Percentiles rank a stretch among this genome's conserved stretches.
Conservation (phyloP, 2,888 invertebrate genomes). For the Amphiduros pacificus region DNA sequence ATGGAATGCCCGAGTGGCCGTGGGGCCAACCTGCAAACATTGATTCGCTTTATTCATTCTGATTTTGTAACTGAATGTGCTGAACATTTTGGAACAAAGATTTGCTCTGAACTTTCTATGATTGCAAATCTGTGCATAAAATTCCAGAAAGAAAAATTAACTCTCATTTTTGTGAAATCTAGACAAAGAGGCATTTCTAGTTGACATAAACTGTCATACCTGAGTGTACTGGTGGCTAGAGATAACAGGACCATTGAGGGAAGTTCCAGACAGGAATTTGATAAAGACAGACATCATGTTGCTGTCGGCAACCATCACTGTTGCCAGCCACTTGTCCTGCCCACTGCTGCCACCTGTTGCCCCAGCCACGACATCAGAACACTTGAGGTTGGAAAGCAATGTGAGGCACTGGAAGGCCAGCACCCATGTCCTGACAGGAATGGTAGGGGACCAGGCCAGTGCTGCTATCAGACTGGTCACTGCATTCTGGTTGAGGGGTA, state of each 20-base stretch:
- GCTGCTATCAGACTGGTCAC: constrained; percentile 71
- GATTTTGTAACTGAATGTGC: too few relatives aligned
- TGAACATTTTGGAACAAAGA: too few relatives aligned
- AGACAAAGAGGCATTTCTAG: too few relatives aligned
- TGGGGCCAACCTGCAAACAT: constrained; percentile 73
- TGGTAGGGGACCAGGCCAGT: constrained; percentile 69
- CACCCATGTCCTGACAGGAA: constrained; percentile 78
- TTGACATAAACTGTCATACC: too few relatives aligned
- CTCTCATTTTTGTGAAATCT: too few relatives aligned
- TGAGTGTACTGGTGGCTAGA: constrained; percentile 16
- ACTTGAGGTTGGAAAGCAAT: constrained; percentile 69
- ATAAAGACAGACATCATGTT: constrained; percentile 48
- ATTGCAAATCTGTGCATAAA: too few relatives aligned
- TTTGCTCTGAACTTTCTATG: too few relatives aligned
- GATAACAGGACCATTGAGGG: constrained; percentile 20
- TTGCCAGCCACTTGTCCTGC: constrained; percentile 40
- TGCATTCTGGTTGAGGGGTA: constrained; percentile 66
- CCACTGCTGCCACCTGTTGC: not conserved
- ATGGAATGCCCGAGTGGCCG: constrained; percentile 73
- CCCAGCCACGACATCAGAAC: constrained; percentile 15
- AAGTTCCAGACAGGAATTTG: constrained; percentile 51
- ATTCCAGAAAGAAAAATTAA: too few relatives aligned
- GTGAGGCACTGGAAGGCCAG: constrained; percentile 76
- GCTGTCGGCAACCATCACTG: constrained; percentile 46
- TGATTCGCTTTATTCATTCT: too few relatives aligned